phyloP scores from a whole-genome alignment of 2,113 vertebrate genomes.

The Corythoichthys haematopterus region DNA sequence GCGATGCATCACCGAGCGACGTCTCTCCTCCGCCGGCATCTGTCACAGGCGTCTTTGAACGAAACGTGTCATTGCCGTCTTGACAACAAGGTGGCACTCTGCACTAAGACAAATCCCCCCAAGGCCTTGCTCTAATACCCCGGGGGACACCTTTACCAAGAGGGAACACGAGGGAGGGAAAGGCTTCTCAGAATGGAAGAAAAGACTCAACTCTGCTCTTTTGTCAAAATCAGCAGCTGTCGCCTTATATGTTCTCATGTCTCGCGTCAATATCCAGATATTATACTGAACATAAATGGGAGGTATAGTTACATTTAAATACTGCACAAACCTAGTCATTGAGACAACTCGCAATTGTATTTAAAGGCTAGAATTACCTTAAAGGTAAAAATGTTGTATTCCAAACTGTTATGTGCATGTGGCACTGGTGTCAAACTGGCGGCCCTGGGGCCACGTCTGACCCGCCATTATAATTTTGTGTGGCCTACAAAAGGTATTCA shows the following conservation, averaged over 20 bases:
- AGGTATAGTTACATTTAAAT: not conserved
- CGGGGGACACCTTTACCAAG: slow-evolving; percentile 56
- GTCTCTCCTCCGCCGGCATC: slow-evolving; percentile 35
- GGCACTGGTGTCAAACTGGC: too few species aligned
- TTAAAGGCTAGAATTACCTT: too few species aligned
- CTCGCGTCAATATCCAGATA: not conserved
- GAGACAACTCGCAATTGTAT: too few species aligned
- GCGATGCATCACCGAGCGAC: slow-evolving; percentile 36
- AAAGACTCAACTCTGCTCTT: slow-evolving; percentile 12
- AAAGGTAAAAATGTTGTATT: too few species aligned
- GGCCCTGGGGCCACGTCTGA: too few species aligned
- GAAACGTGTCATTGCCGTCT: slow-evolving; percentile 73
- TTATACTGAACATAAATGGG: not conserved
- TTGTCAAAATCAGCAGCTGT: slow-evolving; percentile 20
- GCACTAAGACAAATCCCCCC: slow-evolving; percentile 76
- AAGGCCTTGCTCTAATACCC: slow-evolving; percentile 59
- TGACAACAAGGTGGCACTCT: slow-evolving; percentile 82
- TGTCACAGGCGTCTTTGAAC: slow-evolving; percentile 56
- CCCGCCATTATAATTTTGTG: too few species aligned
- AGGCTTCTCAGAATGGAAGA: slow-evolving; percentile 14
- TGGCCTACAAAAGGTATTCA: too few species aligned
- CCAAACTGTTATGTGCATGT: too few species aligned
- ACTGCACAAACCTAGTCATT: not conserved
- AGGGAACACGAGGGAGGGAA: slow-evolving; percentile 17
- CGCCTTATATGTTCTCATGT: not conserved